Evolutionary conservation across 2,797 vertebrate genomes (phyloP).

Genomic region (Anguilla obscura): DNA sequence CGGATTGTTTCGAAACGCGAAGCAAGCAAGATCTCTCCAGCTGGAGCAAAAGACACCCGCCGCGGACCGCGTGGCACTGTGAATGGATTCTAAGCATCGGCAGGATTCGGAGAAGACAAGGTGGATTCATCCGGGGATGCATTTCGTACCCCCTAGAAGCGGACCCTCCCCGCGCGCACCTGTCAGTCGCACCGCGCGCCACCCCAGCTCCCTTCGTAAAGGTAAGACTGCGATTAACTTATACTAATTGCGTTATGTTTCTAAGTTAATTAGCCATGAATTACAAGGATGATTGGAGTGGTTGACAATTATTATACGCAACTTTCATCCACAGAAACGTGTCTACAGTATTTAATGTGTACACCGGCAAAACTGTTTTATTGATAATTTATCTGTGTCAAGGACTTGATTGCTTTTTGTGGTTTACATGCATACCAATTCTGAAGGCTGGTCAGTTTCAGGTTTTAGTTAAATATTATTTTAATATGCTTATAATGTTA

Average conservation of each 20-base stretch:
- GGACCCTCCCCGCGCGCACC: conserved; percentile 78
- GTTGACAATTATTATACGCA: background rate
- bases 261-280: background rate
- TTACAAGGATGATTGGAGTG: background rate
- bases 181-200: conserved; percentile 68
- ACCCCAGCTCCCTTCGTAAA: conserved; percentile 41
- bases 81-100: conserved; percentile 69
- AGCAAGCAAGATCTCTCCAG: conserved; percentile 56
- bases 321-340: background rate
- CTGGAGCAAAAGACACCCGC: conserved; percentile 62
- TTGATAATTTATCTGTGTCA: background rate
- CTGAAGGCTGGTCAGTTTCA: background rate
- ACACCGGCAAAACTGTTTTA: background rate
- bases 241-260: background rate
- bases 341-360: background rate
- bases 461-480: background rate
- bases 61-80: conserved; percentile 67
- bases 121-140: conserved; percentile 78
- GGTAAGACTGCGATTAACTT: conserved; percentile 55
- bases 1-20: conserved; percentile 53
- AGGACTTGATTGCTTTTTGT: background rate
- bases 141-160: conserved; percentile 73
- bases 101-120: conserved; percentile 74
- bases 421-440: background rate
- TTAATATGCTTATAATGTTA: background rate